These are phyloP conservation scores for Danionella dracula DNA, from an alignment of 2,797 vertebrate genomes.

Conservation along the genomic window DNA sequence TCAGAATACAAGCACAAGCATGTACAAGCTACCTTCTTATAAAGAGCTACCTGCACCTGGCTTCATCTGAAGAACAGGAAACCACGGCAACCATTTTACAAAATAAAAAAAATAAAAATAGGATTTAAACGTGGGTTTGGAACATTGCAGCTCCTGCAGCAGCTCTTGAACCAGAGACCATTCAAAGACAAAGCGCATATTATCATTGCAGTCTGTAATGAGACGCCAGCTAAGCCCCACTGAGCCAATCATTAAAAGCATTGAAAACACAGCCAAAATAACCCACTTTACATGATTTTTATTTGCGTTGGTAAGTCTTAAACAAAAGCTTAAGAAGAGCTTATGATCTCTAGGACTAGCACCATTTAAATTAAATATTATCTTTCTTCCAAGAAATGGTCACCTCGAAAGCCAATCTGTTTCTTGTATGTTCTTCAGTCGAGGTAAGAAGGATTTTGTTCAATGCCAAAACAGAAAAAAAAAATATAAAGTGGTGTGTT, in stretches of 20 bases:
- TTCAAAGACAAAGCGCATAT: slow-evolving; percentile 36
- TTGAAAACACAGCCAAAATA: slow-evolving; percentile 44
- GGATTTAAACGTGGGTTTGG: slow-evolving; percentile 24
- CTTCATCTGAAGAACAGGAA: slow-evolving; percentile 27
- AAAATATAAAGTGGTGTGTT: no score
- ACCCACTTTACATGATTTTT: slow-evolving; percentile 50
- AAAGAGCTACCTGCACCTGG: slow-evolving; percentile 53
- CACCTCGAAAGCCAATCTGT: neutral
- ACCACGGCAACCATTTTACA: slow-evolving; percentile 25
- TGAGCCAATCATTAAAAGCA: slow-evolving; percentile 43
- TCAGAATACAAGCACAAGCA: slow-evolving; percentile 32
- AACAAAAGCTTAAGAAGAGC: slow-evolving; percentile 56
- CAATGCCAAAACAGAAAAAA: no score
- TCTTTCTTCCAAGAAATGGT: neutral
- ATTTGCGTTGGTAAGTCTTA: slow-evolving; percentile 56
- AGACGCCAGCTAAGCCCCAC: slow-evolving; percentile 31
- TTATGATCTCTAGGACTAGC: slow-evolving; percentile 45
- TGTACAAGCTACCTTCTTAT: slow-evolving; percentile 60
- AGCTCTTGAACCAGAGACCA: slow-evolving; percentile 29
- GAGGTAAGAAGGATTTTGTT: no score
- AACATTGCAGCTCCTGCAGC: slow-evolving; percentile 6
- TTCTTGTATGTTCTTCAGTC: no score
- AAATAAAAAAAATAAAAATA: slow-evolving; percentile 23
- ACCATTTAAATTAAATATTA: neutral
- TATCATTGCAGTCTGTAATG: slow-evolving; percentile 33